Percentiles rank a stretch among this genome's conserved stretches.
Conservation (phyloP, 2,888 invertebrate species). For the Alloscopus bannaensis region DNA sequence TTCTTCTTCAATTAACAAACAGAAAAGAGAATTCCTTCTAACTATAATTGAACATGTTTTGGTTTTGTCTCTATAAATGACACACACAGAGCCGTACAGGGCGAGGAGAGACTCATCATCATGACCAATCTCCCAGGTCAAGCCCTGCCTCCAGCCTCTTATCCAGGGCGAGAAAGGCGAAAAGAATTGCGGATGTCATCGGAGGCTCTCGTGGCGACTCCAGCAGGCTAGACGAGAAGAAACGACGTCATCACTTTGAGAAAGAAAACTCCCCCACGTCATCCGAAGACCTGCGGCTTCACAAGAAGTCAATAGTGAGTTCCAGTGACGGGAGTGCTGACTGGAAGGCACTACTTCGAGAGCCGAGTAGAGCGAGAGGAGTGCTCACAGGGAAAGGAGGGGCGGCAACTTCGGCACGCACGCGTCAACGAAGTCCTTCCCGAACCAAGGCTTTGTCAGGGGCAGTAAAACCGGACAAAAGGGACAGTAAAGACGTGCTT, state of each 20-base stretch:
- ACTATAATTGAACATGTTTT: neutral
- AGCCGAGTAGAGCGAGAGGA: slow-evolving; percentile 22
- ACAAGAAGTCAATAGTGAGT: slow-evolving; percentile 22
- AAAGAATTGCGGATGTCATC: slow-evolving; percentile 37
- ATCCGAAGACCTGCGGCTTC: slow-evolving; percentile 35
- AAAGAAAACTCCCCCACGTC: slow-evolving; percentile 38
- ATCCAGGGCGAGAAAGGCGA: slow-evolving; percentile 19
- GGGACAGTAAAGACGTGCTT: slow-evolving; percentile 19
- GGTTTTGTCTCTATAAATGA: too few species aligned
- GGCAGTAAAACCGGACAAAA: neutral
- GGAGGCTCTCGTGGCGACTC: slow-evolving; percentile 17
- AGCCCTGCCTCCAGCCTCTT: slow-evolving; percentile 48
- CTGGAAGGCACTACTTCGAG: slow-evolving; percentile 47
- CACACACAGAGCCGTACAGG: slow-evolving; percentile 69
- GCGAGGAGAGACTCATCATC: slow-evolving; percentile 63
- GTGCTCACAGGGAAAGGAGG: neutral
- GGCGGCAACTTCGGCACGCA: neutral
- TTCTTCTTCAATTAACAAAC: slow-evolving; percentile 14
- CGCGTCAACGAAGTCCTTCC: slow-evolving; percentile 28
- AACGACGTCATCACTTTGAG: neutral
- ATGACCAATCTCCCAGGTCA: slow-evolving; percentile 56
- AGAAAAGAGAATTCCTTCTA: too few species aligned
- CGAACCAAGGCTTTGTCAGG: neutral
- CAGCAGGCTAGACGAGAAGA: slow-evolving; percentile 18
- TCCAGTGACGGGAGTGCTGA: slow-evolving; percentile 51